phyloP scores from a whole-genome alignment of 2,888 invertebrate genomes.

The Athetis lepigone region DNA sequence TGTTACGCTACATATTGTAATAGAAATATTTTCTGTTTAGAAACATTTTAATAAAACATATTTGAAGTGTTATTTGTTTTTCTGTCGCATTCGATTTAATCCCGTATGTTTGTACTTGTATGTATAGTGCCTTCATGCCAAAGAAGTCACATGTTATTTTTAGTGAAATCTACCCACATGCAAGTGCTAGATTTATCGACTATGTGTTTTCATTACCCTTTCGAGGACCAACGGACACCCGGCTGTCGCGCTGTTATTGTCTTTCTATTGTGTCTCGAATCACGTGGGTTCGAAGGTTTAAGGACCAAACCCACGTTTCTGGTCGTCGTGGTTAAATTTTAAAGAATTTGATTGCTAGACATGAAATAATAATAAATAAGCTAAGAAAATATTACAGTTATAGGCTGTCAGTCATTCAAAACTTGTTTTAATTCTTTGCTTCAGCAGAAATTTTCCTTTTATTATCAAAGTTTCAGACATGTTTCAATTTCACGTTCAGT shows the following conservation, averaged over 20 bases:
- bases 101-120: not conserved
- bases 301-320: not conserved
- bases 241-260: too few species aligned
- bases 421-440: not conserved
- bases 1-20: too few species aligned
- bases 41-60: too few species aligned
- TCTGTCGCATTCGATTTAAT: too few species aligned
- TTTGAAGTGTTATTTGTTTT: too few species aligned
- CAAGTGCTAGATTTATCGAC: not conserved
- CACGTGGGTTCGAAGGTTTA: too few species aligned
- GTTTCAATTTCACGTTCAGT: slow-evolving; percentile 6
- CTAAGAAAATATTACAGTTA: not conserved
- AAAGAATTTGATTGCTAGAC: not conserved
- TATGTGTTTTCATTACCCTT: not conserved
- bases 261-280: too few species aligned
- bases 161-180: not conserved
- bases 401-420: not conserved
- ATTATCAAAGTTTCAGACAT: slow-evolving; percentile 24
- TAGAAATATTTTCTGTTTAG: too few species aligned
- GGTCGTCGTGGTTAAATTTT: not conserved
- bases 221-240: too few species aligned
- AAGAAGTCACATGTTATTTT: not conserved
- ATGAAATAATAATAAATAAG: not conserved
- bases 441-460: slow-evolving; percentile 2
- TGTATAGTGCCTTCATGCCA: not conserved